Conservation (phyloP, 2,888 invertebrate genomes). For the Bhutanitis thaidina region DNA sequence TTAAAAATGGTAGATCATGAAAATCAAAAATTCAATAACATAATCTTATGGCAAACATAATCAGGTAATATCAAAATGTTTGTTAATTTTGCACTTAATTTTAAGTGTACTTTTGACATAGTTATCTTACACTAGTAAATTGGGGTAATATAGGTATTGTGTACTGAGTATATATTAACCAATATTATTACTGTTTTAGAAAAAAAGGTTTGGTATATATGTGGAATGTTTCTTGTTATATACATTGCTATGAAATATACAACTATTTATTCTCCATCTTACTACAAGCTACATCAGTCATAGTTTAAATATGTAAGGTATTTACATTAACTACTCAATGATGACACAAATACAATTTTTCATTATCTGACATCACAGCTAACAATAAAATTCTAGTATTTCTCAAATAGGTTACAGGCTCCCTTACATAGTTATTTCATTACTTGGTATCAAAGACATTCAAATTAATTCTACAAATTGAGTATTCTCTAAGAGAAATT, state of each 20-base stretch:
- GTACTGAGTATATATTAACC: too few species aligned
- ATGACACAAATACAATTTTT: not conserved
- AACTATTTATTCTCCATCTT: not conserved
- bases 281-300: not conserved
- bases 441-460: not conserved
- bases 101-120: too few species aligned
- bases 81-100: too few species aligned
- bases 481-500: not conserved
- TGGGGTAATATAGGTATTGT: too few species aligned
- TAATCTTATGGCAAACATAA: too few species aligned
- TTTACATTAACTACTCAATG: not conserved
- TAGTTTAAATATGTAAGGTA: not conserved
- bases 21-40: too few species aligned
- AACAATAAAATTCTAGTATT: not conserved
- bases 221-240: too few species aligned
- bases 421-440: not conserved
- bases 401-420: not conserved
- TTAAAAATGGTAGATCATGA: too few species aligned
- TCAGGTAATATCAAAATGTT: too few species aligned
- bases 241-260: not conserved
- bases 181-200: too few species aligned
- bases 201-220: too few species aligned
- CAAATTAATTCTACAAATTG: not conserved
- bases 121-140: too few species aligned
- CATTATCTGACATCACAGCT: not conserved